phyloP scores from a whole-genome alignment of 1,140 invertebrate genomes.

The Drosophila neocordata region DNA sequence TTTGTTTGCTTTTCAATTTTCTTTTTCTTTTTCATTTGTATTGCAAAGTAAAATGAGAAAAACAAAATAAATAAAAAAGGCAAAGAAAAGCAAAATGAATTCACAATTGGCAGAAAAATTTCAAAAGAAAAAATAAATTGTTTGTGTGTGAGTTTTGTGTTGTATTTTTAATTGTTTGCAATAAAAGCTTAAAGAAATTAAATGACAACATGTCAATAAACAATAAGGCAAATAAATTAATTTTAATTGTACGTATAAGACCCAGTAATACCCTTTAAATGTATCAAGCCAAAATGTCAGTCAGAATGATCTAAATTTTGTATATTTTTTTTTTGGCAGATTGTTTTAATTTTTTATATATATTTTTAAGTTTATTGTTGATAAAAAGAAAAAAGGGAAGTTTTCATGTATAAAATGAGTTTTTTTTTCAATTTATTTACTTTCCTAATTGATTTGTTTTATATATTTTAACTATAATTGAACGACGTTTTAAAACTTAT shows the following conservation, averaged over 20 bases:
- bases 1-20: constrained; percentile 32
- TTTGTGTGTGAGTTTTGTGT: neutral
- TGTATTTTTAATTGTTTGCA: constrained; percentile 46
- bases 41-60: constrained; percentile 1
- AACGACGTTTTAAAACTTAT: too few relatives aligned
- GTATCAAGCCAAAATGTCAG: too few relatives aligned
- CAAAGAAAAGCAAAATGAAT: constrained; percentile 20
- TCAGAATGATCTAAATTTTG: too few relatives aligned
- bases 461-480: too few relatives aligned
- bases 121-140: constrained; percentile 7
- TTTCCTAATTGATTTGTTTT: too few relatives aligned
- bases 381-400: too few relatives aligned
- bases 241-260: neutral
- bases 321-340: too few relatives aligned
- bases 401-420: too few relatives aligned
- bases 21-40: constrained; percentile 32
- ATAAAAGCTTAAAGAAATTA: constrained; percentile 38
- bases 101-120: constrained; percentile 19
- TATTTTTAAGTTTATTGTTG: too few relatives aligned
- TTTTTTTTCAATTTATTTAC: too few relatives aligned
- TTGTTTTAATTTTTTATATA: too few relatives aligned
- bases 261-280: neutral
- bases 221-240: constrained; percentile 50
- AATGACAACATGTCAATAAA: constrained; percentile 35
- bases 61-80: neutral